Base-by-base conservation (phyloP, 1,140 invertebrate species). In the Protaetia brevitarsis region DNA sequence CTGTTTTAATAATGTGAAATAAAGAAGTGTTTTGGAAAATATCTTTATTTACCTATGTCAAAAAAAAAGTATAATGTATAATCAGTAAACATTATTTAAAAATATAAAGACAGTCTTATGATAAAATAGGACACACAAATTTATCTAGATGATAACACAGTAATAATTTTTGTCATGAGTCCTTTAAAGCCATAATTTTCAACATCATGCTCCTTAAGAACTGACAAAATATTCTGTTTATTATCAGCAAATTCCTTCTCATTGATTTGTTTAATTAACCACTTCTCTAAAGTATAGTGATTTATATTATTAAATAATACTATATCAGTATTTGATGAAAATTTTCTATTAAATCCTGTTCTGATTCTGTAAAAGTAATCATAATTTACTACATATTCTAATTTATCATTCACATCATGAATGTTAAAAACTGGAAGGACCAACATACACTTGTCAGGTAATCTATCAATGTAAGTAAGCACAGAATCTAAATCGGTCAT, bases 101-200 rank as follows among this genome's bases (percentile, higher is more conserved):
- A 41, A 5, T 1, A 11, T 41, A 13, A 1, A 41, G 8, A 13
- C 13, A 45, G 41, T 19, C 41, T 45, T 45, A 45, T 6, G 2
- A 45, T 19, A 45, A 45, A 19, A 45, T 5, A 21, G 13, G 5
- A 13, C 41, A 3, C 41, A 45, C 2, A 23, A 58, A 23, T 28
- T 28, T n/a, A 58, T 58, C 26, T 28, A 11, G n/a, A 27, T 23
- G 8, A 1, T 0, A 64, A 23, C 4, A 65, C 1, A 58, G 63
- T 68, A n/a, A 63, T 68, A 27, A 68, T 60, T 37, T 68, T 68
- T 13, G 64, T 27, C 27, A 65, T 10, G 0, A 68, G 36, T 27
- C 67, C 67, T 62, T 68, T 68, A 63, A 68, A 68, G 6, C 67
- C 67, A 66, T 62, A 31, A n/a, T 16, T 58, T 26, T 66, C 61